Conservation (phyloP, 2,888 invertebrate genomes). For the Microchrysa polita region DNA sequence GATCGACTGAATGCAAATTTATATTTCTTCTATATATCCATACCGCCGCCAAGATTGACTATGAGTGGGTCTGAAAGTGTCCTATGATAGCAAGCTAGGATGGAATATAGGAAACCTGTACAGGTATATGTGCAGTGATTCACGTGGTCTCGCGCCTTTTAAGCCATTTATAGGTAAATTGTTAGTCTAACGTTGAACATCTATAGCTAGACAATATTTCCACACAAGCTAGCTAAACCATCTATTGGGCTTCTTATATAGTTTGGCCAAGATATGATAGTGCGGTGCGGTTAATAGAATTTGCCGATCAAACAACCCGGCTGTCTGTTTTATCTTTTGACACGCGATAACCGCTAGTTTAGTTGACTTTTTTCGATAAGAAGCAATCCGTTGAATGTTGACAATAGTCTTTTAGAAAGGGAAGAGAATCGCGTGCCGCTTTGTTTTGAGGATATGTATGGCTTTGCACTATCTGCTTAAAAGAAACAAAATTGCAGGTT, state of each 20-base stretch:
- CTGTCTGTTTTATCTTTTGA: slow-evolving; percentile 35
- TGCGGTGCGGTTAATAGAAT: slow-evolving; percentile 17
- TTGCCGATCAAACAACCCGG: slow-evolving; percentile 38
- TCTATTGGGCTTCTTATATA: slow-evolving; percentile 1
- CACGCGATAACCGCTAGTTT: slow-evolving; percentile 39
- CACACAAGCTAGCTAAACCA: slow-evolving; percentile 1
- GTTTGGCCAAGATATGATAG: slow-evolving; percentile 32
- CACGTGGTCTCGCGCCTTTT: slow-evolving; percentile 38
- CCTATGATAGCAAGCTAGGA: slow-evolving; percentile 16
- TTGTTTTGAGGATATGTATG: too few relatives aligned
- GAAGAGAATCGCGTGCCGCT: too few relatives aligned
- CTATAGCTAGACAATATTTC: slow-evolving; percentile 15
- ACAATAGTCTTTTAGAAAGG: neutral
- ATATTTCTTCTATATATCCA: slow-evolving; percentile 20
- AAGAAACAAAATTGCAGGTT: too few relatives aligned
- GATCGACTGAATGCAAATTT: slow-evolving; percentile 39
- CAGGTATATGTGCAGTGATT: slow-evolving; percentile 18
- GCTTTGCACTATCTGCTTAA: too few relatives aligned
- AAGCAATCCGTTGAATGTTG: neutral
- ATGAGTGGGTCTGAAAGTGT: slow-evolving; percentile 20
- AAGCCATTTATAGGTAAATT: slow-evolving; percentile 32
- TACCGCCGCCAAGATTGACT: slow-evolving; percentile 11
- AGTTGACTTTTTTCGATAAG: slow-evolving; percentile 40
- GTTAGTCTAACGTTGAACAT: neutral
- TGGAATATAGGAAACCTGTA: too few relatives aligned